phyloP scores from a whole-genome alignment of 2,113 vertebrate species.

The Poeciliopsis prolifica region DNA sequence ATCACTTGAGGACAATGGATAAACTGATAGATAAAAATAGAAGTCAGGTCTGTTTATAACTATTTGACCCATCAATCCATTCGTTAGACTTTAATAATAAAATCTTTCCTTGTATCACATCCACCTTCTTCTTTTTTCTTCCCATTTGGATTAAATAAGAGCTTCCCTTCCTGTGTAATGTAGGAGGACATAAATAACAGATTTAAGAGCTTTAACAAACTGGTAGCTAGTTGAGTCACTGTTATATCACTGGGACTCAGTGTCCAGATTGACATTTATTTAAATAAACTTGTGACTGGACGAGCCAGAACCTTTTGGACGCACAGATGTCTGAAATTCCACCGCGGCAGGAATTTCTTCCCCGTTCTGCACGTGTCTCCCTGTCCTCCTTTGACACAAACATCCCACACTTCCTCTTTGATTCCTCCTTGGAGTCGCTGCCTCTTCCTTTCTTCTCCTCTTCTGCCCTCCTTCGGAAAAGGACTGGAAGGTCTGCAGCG shows the following conservation, averaged over 20 bases:
- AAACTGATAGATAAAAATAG: too few species aligned
- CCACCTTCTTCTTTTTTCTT: neutral
- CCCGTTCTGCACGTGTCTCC: neutral
- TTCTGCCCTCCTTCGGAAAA: slow-evolving; percentile 83
- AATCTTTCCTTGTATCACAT: neutral
- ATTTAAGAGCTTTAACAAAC: slow-evolving; percentile 6
- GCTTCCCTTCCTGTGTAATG: slow-evolving; percentile 31
- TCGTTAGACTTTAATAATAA: neutral
- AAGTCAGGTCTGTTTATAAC: too few species aligned
- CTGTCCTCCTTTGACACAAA: slow-evolving; percentile 13
- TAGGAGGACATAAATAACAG: slow-evolving; percentile 21
- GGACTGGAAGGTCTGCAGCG: slow-evolving; percentile 54
- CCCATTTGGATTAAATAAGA: neutral
- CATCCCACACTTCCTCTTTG: slow-evolving; percentile 35
- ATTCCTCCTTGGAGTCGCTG: slow-evolving; percentile 12
- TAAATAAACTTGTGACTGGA: slow-evolving; percentile 13
- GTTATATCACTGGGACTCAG: slow-evolving; percentile 18
- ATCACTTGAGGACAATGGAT: too few species aligned
- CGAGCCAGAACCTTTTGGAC: slow-evolving; percentile 18
- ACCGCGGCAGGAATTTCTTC: slow-evolving; percentile 33
- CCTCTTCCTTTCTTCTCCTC: slow-evolving; percentile 76
- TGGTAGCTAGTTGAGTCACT: slow-evolving; percentile 38
- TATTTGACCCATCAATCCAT: too few species aligned
- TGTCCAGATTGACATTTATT: slow-evolving; percentile 26
- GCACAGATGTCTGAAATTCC: slow-evolving; percentile 8